Conservation (phyloP, 1,140 invertebrate genomes). For the Drosophila novamexicana region DNA sequence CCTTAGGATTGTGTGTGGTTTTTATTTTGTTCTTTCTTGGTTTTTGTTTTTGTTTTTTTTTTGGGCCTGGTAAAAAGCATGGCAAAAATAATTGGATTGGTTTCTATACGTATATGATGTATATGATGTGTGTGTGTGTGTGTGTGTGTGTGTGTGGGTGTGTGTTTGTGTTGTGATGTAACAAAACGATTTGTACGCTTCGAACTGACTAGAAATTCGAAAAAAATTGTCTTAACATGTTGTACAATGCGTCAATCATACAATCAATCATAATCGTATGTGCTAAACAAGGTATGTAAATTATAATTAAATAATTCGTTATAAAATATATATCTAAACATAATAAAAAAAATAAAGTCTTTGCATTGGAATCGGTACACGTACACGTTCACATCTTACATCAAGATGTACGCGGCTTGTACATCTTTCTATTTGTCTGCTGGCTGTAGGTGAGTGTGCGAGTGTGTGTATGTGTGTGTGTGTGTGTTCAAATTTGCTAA, state of each 20-base stretch:
- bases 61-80: constrained; percentile 57
- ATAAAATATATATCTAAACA: constrained; percentile 43
- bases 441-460: not conserved
- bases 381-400: constrained; percentile 17
- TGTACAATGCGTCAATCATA: constrained; percentile 24
- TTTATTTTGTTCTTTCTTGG: constrained; percentile 25
- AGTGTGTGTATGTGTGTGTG: constrained; percentile 1
- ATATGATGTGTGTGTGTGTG: constrained; percentile 16
- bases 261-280: constrained; percentile 15
- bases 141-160: constrained; percentile 37
- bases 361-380: constrained; percentile 68
- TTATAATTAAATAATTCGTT: constrained; percentile 41
- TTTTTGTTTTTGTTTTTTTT: constrained; percentile 9
- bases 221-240: constrained; percentile 55
- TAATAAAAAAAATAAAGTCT: constrained; percentile 60
- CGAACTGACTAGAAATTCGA: constrained; percentile 73
- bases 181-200: constrained; percentile 66
- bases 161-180: constrained; percentile 42
- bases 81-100: constrained; percentile 47
- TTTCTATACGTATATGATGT: constrained; percentile 25
- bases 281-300: constrained; percentile 41
- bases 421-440: constrained; percentile 1
- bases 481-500: constrained; percentile 38
- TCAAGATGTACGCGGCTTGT: constrained; percentile 13
- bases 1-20: constrained; percentile 54